phyloP scores from a whole-genome alignment of 2,797 vertebrate species.

The Pangasius djambal region DNA sequence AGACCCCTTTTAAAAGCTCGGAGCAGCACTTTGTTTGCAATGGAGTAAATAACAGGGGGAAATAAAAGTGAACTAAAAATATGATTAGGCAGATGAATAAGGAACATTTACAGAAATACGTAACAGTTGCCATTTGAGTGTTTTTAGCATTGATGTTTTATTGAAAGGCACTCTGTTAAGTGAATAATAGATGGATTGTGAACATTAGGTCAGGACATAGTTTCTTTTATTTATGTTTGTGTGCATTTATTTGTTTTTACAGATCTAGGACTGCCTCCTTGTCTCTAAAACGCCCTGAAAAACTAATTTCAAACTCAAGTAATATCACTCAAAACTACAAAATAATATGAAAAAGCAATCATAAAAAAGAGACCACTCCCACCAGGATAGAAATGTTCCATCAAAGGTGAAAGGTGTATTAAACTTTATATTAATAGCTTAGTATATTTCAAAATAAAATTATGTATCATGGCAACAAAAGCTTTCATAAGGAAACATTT shows the following conservation, averaged over 20 bases:
- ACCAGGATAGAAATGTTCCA: neutral
- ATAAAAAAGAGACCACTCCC: neutral
- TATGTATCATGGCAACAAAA: neutral
- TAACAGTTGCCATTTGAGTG: constrained; percentile 71
- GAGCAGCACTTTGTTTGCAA: constrained; percentile 50
- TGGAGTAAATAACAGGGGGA: constrained; percentile 60
- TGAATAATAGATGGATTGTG: constrained; percentile 53
- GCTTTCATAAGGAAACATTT: neutral
- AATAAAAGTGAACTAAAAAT: constrained; percentile 70
- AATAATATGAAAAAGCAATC: neutral
- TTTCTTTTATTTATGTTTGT: constrained; percentile 23
- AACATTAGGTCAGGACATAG: constrained; percentile 38
- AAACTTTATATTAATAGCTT: neutral
- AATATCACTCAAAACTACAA: neutral
- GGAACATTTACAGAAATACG: constrained; percentile 47
- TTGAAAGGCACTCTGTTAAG: constrained; percentile 51
- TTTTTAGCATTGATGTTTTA: constrained; percentile 70
- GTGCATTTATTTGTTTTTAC: neutral
- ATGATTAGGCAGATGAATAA: constrained; percentile 52
- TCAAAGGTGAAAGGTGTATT: neutral
- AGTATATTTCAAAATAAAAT: neutral
- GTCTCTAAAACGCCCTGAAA: neutral
- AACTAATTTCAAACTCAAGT: neutral
- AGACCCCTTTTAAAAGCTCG: constrained; percentile 63
- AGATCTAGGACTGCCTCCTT: neutral